These are phyloP conservation scores for Brenthis daphne DNA, from an alignment of 2,888 invertebrate genomes.

Conservation along the genomic window DNA sequence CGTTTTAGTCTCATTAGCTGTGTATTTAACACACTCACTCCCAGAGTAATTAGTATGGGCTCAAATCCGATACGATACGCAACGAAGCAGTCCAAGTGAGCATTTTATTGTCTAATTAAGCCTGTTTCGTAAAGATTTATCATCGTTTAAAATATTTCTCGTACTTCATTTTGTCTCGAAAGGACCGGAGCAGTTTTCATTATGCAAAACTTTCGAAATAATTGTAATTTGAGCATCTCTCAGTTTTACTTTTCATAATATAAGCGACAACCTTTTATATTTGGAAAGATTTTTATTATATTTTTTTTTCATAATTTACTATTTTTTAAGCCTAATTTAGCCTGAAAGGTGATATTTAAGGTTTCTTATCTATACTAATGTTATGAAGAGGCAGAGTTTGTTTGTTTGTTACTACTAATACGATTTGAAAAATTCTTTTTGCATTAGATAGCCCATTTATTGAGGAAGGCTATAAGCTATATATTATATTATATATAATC, in stretches of 20 bases:
- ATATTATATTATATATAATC: too few species aligned
- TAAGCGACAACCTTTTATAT: too few species aligned
- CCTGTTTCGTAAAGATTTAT: slow-evolving; percentile 64
- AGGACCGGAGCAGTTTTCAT: slow-evolving; percentile 63
- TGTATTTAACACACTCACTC: slow-evolving; percentile 3
- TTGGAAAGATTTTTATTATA: too few species aligned
- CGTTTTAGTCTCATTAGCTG: not conserved
- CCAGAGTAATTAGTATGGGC: slow-evolving; percentile 7
- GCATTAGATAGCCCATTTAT: too few species aligned
- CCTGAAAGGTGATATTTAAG: too few species aligned
- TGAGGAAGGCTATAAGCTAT: too few species aligned
- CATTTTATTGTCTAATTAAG: slow-evolving; percentile 64
- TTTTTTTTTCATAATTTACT: too few species aligned
- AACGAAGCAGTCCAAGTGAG: slow-evolving; percentile 12
- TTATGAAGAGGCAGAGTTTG: too few species aligned
- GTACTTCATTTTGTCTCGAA: slow-evolving; percentile 49
- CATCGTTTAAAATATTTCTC: slow-evolving; percentile 62
- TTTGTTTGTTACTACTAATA: too few species aligned
- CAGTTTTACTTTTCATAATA: not conserved
- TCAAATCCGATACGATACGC: slow-evolving; percentile 6
- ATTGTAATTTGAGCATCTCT: not conserved
- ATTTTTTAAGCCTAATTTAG: too few species aligned
- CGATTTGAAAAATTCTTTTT: too few species aligned
- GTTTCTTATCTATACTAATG: too few species aligned
- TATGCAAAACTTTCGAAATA: slow-evolving; percentile 57